Percentiles rank a stretch among this genome's conserved stretches.
These are phyloP conservation scores for rat (Rattus norvegicus) DNA, from an alignment of 2,113 vertebrate genomes.

Conservation along the genomic window GRCr8 NC_086027.1:94910501-94911000, in stretches of 20 bases:
- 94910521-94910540: neutral
- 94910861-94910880: neutral
- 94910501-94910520: conserved; percentile 28
- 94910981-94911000: conserved; percentile 81
- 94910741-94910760: neutral
- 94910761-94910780: neutral
- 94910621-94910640: neutral
- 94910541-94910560: neutral
- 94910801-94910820: neutral
- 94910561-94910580: conserved; percentile 24
- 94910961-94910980: conserved; percentile 73
- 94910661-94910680: neutral
- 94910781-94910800: neutral
- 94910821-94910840: conserved; percentile 2
- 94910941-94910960: conserved; percentile 42
- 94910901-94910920: conserved; percentile 7
- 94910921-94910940: conserved; percentile 55
- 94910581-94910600: neutral
- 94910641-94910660: neutral
- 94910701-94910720: neutral
- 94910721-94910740: neutral
- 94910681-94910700: neutral
- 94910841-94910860: neutral
- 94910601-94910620: neutral
- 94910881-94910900: conserved; percentile 47